Percentiles rank a stretch among this genome's conserved stretches.
Evolutionary conservation across 2,888 invertebrate genomes (phyloP).

Genomic region (Diarsia dahlii): DNA sequence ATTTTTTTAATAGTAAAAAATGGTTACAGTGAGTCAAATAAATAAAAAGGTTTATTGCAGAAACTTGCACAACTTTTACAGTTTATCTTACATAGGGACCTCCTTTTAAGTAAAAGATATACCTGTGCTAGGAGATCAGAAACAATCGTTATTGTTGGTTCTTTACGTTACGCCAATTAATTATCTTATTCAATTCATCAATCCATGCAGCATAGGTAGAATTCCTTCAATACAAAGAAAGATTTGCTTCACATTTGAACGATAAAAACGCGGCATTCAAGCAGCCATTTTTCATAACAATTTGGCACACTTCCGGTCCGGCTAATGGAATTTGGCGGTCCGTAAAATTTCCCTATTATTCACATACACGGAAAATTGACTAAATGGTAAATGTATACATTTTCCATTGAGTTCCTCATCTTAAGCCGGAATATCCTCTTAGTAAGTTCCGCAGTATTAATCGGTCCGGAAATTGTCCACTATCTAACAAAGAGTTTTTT

Average conservation of each 20-base stretch:
- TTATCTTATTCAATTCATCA: background rate
- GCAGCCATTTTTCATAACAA: conserved; percentile 43
- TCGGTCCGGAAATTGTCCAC: conserved; percentile 46
- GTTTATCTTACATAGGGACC: too few species aligned
- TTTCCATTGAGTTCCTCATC: too few species aligned
- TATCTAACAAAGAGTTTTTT: conserved; percentile 9
- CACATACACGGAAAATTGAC: conserved; percentile 34
- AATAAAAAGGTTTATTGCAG: too few species aligned
- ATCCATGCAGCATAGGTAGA: background rate
- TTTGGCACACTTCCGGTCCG: conserved; percentile 18
- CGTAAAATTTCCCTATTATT: conserved; percentile 51
- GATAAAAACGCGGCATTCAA: conserved; percentile 3
- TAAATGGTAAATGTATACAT: conserved; percentile 16
- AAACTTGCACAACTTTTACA: too few species aligned
- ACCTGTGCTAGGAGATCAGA: too few species aligned
- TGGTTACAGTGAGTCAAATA: too few species aligned
- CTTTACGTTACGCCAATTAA: background rate
- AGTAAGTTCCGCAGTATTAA: conserved; percentile 30
- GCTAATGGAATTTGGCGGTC: conserved; percentile 52
- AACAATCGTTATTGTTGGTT: background rate
- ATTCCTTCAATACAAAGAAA: background rate
- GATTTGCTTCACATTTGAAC: background rate
- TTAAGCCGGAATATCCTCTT: conserved; percentile 12
- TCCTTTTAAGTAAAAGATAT: too few species aligned
- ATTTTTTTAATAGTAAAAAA: too few species aligned